A percentile compares a stretch with the other conserved stretches of the same genome.
Evolutionary conservation across 2,797 vertebrate species (phyloP).

Genomic region (Liasis olivaceus): DNA sequence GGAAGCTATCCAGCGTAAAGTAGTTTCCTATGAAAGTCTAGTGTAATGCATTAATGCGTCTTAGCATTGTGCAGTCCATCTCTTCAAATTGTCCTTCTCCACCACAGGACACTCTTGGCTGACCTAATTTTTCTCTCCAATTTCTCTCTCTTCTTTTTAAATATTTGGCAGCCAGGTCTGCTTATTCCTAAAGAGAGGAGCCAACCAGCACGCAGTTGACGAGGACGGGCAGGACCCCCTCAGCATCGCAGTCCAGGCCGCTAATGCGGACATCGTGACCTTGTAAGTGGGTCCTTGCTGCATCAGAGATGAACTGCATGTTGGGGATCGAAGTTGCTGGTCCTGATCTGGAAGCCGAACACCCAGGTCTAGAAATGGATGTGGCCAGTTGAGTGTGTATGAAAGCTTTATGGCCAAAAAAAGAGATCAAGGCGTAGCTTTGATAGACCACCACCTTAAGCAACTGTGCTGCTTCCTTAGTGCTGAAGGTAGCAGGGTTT

Average conservation of each 20-base stretch:
- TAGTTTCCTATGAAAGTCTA: not conserved
- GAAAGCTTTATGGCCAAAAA: not conserved
- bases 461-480: not conserved
- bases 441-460: not conserved
- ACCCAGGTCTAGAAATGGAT: not conserved
- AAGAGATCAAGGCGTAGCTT: not conserved
- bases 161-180: slow-evolving; percentile 88
- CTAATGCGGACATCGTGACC: slow-evolving; percentile 96
- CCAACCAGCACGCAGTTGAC: slow-evolving; percentile 88
- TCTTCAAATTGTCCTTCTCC: not conserved
- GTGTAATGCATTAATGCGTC: not conserved
- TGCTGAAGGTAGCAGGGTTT: not conserved
- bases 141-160: not conserved
- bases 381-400: not conserved
- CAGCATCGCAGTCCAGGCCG: slow-evolving; percentile 91
- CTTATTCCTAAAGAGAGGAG: slow-evolving; percentile 93
- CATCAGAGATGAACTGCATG: not conserved
- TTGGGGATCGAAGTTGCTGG: not conserved
- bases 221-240: slow-evolving; percentile 91
- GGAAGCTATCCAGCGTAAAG: not conserved
- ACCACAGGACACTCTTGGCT: not conserved
- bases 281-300: slow-evolving; percentile 77
- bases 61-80: not conserved
- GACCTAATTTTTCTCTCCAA: too few relatives aligned
- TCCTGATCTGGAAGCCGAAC: not conserved